A percentile compares a stretch with the other conserved stretches of the same genome.
Conservation (phyloP, 2,113 vertebrate species). For the Collichthys lucidus region DNA sequence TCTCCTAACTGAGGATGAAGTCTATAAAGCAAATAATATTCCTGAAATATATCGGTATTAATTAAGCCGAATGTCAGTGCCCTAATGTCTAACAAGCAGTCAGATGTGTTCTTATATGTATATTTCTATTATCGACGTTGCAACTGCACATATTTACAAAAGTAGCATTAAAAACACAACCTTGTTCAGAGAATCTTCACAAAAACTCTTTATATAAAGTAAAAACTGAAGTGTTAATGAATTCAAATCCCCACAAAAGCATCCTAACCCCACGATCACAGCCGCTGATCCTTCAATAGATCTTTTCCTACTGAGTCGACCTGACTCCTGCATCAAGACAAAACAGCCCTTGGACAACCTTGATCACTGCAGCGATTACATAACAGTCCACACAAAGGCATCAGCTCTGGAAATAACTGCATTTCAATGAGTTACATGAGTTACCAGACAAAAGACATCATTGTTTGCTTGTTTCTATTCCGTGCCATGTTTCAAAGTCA, state of each 20-base stretch:
- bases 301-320: background rate
- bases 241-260: conserved; percentile 16
- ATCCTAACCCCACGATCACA: conserved; percentile 15
- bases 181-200: background rate
- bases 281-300: conserved; percentile 1
- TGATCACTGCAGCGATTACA: conserved; percentile 17
- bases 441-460: background rate
- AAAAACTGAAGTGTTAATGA: conserved; percentile 8
- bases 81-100: no score
- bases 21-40: background rate
- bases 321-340: conserved; percentile 6
- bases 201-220: background rate
- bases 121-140: no score
- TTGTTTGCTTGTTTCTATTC: background rate
- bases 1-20: background rate
- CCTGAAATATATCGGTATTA: no score
- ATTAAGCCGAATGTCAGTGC: no score
- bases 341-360: background rate
- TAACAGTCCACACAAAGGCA: background rate
- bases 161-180: background rate
- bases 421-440: conserved; percentile 13
- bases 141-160: background rate
- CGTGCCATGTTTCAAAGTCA: conserved; percentile 6
- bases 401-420: background rate
- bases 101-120: no score